phyloP scores from a whole-genome alignment of 2,888 invertebrate species.

The Caenorhabditis afra region DNA sequence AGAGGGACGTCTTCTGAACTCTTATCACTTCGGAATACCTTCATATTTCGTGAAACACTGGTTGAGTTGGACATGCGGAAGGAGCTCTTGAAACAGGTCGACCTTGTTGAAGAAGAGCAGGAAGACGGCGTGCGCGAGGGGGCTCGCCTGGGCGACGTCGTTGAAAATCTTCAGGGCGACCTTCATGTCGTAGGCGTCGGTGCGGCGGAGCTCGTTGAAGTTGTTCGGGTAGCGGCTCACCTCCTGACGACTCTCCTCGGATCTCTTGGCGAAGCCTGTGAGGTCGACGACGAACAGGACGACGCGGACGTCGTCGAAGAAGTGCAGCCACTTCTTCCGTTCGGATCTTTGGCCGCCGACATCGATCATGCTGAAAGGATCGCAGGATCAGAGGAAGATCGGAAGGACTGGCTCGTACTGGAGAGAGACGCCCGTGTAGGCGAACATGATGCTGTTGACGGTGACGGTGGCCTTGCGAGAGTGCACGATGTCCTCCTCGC shows the following conservation, averaged over 20 bases:
- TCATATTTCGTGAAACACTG: conserved; percentile 42
- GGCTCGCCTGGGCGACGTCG: conserved; percentile 19
- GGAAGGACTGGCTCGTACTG: conserved; percentile 26
- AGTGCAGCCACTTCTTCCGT: conserved; percentile 63
- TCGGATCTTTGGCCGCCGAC: conserved; percentile 67
- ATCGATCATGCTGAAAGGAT: conserved; percentile 56
- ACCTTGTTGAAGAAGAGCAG: conserved; percentile 61
- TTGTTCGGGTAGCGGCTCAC: conserved; percentile 33
- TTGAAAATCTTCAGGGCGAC: conserved; percentile 57
- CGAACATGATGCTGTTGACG: conserved; percentile 52
- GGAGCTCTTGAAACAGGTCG: conserved; percentile 50
- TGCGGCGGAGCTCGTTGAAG: conserved; percentile 9
- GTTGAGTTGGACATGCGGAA: conserved; percentile 16
- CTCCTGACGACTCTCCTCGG: conserved; percentile 47
- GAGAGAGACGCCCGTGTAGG: conserved; percentile 52
- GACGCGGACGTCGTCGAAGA: conserved; percentile 62
- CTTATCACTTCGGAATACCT: no score
- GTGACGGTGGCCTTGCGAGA: conserved; percentile 54
- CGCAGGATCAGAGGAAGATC: not conserved
- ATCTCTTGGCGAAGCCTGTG: conserved; percentile 56
- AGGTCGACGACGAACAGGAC: conserved; percentile 57
- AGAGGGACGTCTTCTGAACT: no score
- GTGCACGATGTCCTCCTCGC: conserved; percentile 61
- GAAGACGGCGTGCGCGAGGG: conserved; percentile 46
- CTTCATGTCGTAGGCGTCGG: conserved; percentile 46